phyloP scores from a whole-genome alignment of 2,797 vertebrate species.

The Melanotaenia boesemani region DNA sequence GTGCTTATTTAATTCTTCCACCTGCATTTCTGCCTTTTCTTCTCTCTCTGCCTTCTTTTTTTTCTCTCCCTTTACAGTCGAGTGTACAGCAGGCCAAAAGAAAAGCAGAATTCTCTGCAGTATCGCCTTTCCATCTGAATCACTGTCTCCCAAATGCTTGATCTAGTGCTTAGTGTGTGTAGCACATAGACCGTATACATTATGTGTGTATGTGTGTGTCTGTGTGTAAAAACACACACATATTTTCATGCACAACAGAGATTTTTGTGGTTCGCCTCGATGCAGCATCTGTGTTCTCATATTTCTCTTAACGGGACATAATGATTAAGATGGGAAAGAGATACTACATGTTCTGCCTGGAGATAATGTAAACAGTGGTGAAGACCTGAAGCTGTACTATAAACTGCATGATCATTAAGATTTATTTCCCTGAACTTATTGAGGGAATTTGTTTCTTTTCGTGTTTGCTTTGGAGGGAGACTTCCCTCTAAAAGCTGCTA shows the following conservation, averaged over 20 bases:
- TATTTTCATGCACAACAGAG: constrained; percentile 41
- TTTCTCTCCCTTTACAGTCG: constrained; percentile 35
- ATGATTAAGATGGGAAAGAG: constrained; percentile 75
- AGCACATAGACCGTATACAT: neutral
- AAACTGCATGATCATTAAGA: constrained; percentile 69
- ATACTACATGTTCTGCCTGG: constrained; percentile 70
- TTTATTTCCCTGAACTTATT: constrained; percentile 56
- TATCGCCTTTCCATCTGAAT: constrained; percentile 70
- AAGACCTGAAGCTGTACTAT: constrained; percentile 49
- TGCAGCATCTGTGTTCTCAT: constrained; percentile 42
- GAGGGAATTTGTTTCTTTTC: constrained; percentile 43
- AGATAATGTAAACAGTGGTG: constrained; percentile 67
- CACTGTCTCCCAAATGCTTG: constrained; percentile 58
- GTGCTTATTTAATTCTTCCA: constrained; percentile 87
- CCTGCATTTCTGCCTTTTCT: constrained; percentile 48
- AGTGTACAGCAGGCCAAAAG: constrained; percentile 53
- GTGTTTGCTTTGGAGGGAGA: constrained; percentile 36
- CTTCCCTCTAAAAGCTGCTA: constrained; percentile 33
- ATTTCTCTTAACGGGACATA: constrained; percentile 64
- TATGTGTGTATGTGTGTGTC: neutral
- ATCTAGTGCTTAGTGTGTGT: constrained; percentile 29
- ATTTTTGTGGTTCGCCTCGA: constrained; percentile 55
- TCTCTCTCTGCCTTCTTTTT: constrained; percentile 23
- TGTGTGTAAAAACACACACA: constrained; percentile 15
- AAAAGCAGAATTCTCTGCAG: constrained; percentile 62